Percentiles rank a stretch among this genome's conserved stretches.
Conservation (phyloP, 2,888 invertebrate genomes). For the Chloroclystis v-ata region DNA sequence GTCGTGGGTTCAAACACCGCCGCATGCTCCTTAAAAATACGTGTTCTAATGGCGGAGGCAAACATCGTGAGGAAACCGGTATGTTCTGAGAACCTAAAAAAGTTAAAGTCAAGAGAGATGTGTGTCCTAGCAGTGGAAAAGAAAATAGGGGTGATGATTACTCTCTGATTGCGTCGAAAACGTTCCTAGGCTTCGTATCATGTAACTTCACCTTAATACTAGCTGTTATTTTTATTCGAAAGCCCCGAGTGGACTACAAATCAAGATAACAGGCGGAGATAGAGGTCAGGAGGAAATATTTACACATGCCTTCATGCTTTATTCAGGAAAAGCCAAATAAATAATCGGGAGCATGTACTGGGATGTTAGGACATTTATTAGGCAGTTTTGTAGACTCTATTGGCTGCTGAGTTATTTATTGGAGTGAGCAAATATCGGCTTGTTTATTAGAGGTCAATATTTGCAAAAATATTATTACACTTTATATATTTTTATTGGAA, state of each 20-base stretch:
- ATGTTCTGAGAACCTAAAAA: no score
- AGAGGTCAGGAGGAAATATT: slow-evolving; percentile 53
- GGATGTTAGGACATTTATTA: slow-evolving; percentile 24
- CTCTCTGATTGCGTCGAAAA: no score
- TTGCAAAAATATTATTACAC: background rate
- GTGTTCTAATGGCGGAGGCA: no score
- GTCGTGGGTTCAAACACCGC: no score
- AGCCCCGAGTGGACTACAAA: slow-evolving; percentile 63
- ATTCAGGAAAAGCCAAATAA: slow-evolving; percentile 34
- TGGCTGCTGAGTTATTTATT: slow-evolving; percentile 11
- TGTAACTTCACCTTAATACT: slow-evolving; percentile 22
- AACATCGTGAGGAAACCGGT: no score
- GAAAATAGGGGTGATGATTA: no score
- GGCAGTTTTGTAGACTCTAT: slow-evolving; percentile 10
- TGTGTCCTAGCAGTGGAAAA: no score
- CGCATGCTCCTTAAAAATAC: no score
- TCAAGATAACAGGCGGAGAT: slow-evolving; percentile 69
- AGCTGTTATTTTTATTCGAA: slow-evolving; percentile 62
- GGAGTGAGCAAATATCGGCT: slow-evolving; percentile 5
- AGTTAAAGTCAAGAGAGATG: no score
- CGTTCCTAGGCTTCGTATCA: no score
- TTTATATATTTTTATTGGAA: no score
- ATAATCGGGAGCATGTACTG: slow-evolving; percentile 29
- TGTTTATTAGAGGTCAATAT: background rate
- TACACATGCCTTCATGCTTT: slow-evolving; percentile 46